Percentiles rank a stretch among this genome's conserved stretches.
Conservation (phyloP, 2,888 invertebrate genomes). For the Epiblema foenella region DNA sequence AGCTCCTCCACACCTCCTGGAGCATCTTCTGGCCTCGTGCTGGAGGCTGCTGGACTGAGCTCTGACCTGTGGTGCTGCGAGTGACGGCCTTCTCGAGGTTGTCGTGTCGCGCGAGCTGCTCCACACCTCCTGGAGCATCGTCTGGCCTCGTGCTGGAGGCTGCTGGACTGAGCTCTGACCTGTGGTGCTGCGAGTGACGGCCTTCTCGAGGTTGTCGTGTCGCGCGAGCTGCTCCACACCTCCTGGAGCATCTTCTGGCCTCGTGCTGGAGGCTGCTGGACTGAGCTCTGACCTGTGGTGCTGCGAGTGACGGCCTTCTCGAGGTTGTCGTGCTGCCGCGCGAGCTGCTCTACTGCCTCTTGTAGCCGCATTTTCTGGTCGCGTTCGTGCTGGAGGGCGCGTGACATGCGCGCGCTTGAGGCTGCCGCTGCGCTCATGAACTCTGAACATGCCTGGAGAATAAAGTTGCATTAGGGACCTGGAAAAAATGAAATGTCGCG, state of each 20-base stretch:
- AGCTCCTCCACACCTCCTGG: slow-evolving; percentile 99
- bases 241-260: slow-evolving; percentile 97
- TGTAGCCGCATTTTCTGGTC: slow-evolving; percentile 96
- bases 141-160: slow-evolving; percentile 89
- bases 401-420: slow-evolving; percentile 96
- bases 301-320: slow-evolving; percentile 94
- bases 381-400: slow-evolving; percentile 96
- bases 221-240: slow-evolving; percentile 98
- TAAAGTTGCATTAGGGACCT: not conserved
- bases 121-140: slow-evolving; percentile 97
- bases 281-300: slow-evolving; percentile 70
- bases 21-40: slow-evolving; percentile 94
- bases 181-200: slow-evolving; percentile 87
- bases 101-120: slow-evolving; percentile 98
- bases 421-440: slow-evolving; percentile 95
- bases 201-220: slow-evolving; percentile 97
- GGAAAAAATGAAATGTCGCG: too few relatives aligned
- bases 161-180: slow-evolving; percentile 70
- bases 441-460: slow-evolving; percentile 92
- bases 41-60: slow-evolving; percentile 75
- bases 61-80: slow-evolving; percentile 58
- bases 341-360: slow-evolving; percentile 98
- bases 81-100: slow-evolving; percentile 87
- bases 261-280: slow-evolving; percentile 68
- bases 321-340: slow-evolving; percentile 97